Conservation (phyloP, 2,797 vertebrate genomes). For the Trachurus trachurus region DNA sequence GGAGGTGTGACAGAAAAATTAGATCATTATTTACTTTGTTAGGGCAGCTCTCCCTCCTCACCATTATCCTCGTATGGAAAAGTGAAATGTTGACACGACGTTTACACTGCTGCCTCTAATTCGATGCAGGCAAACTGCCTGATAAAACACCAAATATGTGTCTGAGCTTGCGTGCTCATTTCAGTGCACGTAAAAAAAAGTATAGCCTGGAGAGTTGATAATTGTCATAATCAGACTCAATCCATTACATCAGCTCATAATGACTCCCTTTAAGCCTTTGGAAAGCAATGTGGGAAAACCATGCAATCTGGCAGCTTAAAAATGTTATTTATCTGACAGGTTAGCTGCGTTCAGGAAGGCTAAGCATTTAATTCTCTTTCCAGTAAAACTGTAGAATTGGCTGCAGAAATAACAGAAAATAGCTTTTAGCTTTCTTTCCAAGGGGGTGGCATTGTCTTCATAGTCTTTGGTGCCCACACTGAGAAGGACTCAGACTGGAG, state of each 20-base stretch:
- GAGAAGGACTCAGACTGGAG: neutral
- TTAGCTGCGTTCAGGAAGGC: conserved; percentile 33
- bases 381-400: conserved; percentile 33
- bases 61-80: conserved; percentile 23
- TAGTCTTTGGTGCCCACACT: neutral
- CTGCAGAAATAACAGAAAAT: conserved; percentile 35
- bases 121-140: conserved; percentile 37
- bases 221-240: conserved; percentile 49
- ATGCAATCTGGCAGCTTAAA: conserved; percentile 45
- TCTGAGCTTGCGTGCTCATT: conserved; percentile 7
- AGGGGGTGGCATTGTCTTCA: neutral
- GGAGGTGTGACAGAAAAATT: conserved; percentile 20
- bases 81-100: conserved; percentile 16
- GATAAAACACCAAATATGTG: conserved; percentile 44
- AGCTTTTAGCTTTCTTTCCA: neutral
- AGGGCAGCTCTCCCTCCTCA: neutral
- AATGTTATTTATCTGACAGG: conserved; percentile 34
- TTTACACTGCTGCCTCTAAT: conserved; percentile 32
- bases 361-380: conserved; percentile 24
- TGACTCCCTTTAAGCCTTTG: conserved; percentile 22
- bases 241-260: conserved; percentile 63
- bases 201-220: conserved; percentile 41
- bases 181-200: conserved; percentile 7
- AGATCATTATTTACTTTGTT: conserved; percentile 36
- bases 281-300: conserved; percentile 43